Evolutionary conservation across 2,888 invertebrate species (phyloP).

Genomic region (Himalopsyche tibetana): DNA sequence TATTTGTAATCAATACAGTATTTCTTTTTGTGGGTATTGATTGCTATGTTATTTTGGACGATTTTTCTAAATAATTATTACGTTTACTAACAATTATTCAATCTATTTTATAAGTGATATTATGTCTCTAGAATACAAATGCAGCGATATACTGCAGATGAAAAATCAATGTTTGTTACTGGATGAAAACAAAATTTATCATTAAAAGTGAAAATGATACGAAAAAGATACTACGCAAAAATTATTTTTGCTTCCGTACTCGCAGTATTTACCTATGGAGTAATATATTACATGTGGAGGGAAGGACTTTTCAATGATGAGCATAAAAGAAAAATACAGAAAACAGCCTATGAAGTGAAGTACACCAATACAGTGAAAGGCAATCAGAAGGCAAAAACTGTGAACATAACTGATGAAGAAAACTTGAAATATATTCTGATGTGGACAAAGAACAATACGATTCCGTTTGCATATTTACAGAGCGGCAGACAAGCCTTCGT

Average conservation of each 20-base stretch:
- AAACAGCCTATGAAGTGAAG: background rate
- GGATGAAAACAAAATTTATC: no score
- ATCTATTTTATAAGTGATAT: no score
- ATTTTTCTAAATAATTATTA: no score
- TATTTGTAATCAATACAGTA: no score
- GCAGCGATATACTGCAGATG: no score
- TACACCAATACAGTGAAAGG: background rate
- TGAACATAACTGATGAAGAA: background rate
- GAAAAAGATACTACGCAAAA: background rate
- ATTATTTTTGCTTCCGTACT: background rate
- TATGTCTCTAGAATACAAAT: no score
- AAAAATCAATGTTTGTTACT: no score
- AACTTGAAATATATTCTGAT: conserved; percentile 72
- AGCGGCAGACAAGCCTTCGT: conserved; percentile 68
- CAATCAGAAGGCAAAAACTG: background rate
- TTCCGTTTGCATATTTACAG: conserved; percentile 70
- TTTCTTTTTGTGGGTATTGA: no score
- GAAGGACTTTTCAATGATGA: background rate
- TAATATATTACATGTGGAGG: background rate
- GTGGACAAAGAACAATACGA: conserved; percentile 69
- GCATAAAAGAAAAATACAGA: background rate
- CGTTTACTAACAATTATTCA: no score
- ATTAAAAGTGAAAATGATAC: background rate
- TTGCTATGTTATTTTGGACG: no score
- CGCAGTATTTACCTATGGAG: background rate